Percentiles rank a stretch among this genome's conserved stretches.
phyloP scores from a whole-genome alignment of 2,113 vertebrate species.

The Apaloderma vittatum region DNA sequence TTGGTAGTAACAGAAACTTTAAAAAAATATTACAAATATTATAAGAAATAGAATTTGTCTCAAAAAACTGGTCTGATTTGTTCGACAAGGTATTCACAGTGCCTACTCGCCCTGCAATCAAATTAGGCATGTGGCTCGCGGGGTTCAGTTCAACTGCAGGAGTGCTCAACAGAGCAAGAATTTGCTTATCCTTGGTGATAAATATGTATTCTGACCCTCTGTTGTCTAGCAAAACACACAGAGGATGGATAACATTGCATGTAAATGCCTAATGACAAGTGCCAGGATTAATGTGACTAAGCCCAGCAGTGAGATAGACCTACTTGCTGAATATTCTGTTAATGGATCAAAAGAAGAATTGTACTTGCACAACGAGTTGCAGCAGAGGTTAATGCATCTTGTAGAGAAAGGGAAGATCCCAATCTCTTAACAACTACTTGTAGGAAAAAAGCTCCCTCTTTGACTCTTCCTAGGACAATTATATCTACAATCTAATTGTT shows the following conservation, averaged over 20 bases:
- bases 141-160: constrained; percentile 33
- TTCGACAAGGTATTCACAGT: neutral
- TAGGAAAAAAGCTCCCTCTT: neutral
- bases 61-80: neutral
- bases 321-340: constrained; percentile 81
- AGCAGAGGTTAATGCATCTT: constrained; percentile 80
- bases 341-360: constrained; percentile 85
- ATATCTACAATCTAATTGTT: constrained; percentile 27
- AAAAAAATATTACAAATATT: constrained; percentile 21
- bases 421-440: constrained; percentile 72
- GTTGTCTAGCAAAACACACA: constrained; percentile 75
- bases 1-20: neutral
- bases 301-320: constrained; percentile 75
- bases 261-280: constrained; percentile 81
- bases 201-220: constrained; percentile 76
- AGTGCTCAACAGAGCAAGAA: constrained; percentile 74
- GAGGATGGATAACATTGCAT: constrained; percentile 82
- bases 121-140: constrained; percentile 38
- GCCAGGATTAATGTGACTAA: constrained; percentile 80
- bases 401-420: constrained; percentile 67
- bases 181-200: constrained; percentile 79
- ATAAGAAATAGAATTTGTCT: constrained; percentile 28
- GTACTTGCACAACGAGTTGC: constrained; percentile 66
- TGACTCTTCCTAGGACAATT: constrained; percentile 26
- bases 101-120: constrained; percentile 23